Evolutionary conservation across 2,888 invertebrate genomes (phyloP).

Genomic region (Timandra comae): DNA sequence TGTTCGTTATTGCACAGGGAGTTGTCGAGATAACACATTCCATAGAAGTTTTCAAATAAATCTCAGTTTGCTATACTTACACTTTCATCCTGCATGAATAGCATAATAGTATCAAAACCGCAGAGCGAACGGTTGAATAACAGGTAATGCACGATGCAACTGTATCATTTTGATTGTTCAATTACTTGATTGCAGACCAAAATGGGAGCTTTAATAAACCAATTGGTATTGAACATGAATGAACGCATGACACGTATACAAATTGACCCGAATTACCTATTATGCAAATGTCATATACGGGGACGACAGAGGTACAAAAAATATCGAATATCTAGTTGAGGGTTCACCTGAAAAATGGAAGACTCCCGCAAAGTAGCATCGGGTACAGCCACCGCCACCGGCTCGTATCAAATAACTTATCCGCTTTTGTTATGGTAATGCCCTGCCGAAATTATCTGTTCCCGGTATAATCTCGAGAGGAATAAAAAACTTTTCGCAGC

Average conservation of each 20-base stretch:
- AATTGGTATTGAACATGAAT: slow-evolving; percentile 20
- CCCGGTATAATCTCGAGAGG: slow-evolving; percentile 48
- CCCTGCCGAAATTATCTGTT: slow-evolving; percentile 53
- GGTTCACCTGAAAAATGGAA: slow-evolving; percentile 52
- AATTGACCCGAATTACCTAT: slow-evolving; percentile 45
- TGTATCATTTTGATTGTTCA: slow-evolving; percentile 5
- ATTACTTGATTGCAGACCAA: slow-evolving; percentile 13
- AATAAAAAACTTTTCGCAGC: slow-evolving; percentile 39
- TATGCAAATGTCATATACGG: slow-evolving; percentile 34
- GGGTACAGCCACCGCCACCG: slow-evolving; percentile 21
- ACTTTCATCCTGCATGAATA: no score
- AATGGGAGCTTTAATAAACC: slow-evolving; percentile 10
- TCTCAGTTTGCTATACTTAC: no score
- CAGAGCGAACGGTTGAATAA: slow-evolving; percentile 4
- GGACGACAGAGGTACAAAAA: slow-evolving; percentile 25
- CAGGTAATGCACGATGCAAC: not conserved
- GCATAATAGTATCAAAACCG: no score
- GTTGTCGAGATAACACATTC: no score
- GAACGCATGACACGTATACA: slow-evolving; percentile 27
- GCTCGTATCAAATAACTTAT: slow-evolving; percentile 65
- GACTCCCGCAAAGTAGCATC: slow-evolving; percentile 37
- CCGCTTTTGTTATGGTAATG: slow-evolving; percentile 70
- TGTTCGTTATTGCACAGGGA: no score
- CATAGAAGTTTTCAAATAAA: no score
- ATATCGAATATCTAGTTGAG: slow-evolving; percentile 41